These are phyloP conservation scores for Lutjanus argentimaculatus DNA, from an alignment of 2,797 vertebrate species.

Conservation along the genomic window DNA sequence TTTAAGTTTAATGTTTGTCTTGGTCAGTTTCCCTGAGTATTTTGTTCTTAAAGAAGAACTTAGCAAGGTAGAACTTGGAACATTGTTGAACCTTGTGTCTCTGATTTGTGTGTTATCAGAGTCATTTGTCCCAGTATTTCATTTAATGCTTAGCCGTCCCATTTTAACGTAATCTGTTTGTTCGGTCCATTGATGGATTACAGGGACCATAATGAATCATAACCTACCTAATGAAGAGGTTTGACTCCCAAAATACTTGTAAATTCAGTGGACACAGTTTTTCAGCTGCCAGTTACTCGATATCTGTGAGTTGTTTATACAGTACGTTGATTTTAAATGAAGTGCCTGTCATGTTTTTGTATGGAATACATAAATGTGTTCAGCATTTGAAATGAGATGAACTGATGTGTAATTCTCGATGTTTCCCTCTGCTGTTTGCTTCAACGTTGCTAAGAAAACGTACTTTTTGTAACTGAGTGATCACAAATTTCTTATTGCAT, in stretches of 20 bases:
- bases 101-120: background rate
- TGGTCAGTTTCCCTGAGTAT: background rate
- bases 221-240: background rate
- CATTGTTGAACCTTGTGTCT: background rate
- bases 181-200: constrained; percentile 14
- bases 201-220: constrained; percentile 47
- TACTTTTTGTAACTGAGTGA: constrained; percentile 39
- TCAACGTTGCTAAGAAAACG: constrained; percentile 37
- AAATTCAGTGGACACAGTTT: background rate
- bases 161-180: constrained; percentile 10
- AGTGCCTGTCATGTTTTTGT: constrained; percentile 72
- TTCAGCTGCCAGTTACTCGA: background rate
- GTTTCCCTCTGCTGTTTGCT: constrained; percentile 17
- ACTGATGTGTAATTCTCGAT: constrained; percentile 14
- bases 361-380: constrained; percentile 27
- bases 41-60: background rate
- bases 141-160: constrained; percentile 4
- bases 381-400: constrained; percentile 19
- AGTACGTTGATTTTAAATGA: constrained; percentile 33
- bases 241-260: background rate
- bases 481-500: constrained; percentile 40
- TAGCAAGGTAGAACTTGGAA: background rate
- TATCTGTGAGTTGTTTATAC: constrained; percentile 4
- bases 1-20: background rate
- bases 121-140: background rate